Percentiles rank a stretch among this genome's conserved stretches.
These are phyloP conservation scores for Fratercula arctica DNA, from an alignment of 2,797 vertebrate species.

Conservation along the genomic window DNA sequence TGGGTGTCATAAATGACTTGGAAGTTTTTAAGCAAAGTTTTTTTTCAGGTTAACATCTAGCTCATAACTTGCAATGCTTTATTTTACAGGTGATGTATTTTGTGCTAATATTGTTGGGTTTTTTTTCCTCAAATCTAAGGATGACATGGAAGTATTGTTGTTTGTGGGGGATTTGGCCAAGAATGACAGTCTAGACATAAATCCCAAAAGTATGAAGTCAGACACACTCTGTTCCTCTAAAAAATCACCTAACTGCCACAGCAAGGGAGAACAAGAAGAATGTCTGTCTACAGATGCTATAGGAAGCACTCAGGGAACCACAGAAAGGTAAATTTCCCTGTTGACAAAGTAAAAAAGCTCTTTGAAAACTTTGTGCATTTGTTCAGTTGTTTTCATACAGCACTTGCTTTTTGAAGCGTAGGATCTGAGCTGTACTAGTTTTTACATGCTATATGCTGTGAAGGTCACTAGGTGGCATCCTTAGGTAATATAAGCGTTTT, in stretches of 20 bases:
- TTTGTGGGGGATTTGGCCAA: background rate
- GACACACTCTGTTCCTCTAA: background rate
- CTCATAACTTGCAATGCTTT: background rate
- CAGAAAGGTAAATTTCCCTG: conserved; percentile 61
- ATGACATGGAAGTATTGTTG: background rate
- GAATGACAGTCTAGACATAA: conserved; percentile 6
- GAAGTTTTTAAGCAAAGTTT: background rate
- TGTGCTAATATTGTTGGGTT: background rate
- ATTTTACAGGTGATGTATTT: background rate
- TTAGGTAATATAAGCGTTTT: background rate
- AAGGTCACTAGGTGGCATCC: conserved; percentile 32
- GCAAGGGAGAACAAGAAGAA: background rate
- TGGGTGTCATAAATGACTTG: background rate
- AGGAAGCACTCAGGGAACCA: background rate
- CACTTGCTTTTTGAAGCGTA: background rate
- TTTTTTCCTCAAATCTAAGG: conserved; percentile 52
- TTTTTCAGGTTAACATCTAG: background rate
- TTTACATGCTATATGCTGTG: background rate
- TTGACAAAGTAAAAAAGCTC: background rate
- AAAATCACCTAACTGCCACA: background rate
- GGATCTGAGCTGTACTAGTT: background rate
- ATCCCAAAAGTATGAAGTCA: background rate
- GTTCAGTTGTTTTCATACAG: background rate
- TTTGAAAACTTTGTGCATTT: background rate
- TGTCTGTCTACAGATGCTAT: background rate